phyloP scores from a whole-genome alignment of 2,113 vertebrate genomes.

The Ancistrus triradiatus region DNA sequence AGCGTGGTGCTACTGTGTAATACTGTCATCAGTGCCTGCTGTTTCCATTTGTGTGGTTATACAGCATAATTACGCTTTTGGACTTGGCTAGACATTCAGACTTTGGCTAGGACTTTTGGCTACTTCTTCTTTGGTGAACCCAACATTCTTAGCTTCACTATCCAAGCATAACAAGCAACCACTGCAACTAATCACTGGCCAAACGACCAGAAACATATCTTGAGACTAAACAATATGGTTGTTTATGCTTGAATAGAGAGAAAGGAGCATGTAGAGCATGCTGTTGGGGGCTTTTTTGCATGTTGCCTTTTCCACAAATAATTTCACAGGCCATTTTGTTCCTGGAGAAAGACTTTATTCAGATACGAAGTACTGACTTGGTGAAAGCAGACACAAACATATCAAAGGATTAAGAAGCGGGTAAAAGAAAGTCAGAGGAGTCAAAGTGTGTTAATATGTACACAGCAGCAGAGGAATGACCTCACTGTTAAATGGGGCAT shows the following conservation, averaged over 20 bases:
- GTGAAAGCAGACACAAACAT: background rate
- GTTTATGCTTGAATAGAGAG: slow-evolving; percentile 17
- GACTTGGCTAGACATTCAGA: slow-evolving; percentile 33
- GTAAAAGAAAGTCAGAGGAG: too few relatives aligned
- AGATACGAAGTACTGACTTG: background rate
- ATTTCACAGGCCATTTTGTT: background rate
- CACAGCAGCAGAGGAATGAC: slow-evolving; percentile 32
- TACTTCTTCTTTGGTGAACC: slow-evolving; percentile 17
- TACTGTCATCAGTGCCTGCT: slow-evolving; percentile 25
- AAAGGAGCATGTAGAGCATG: slow-evolving; percentile 4
- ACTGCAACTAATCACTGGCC: background rate
- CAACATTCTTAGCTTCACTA: slow-evolving; percentile 31
- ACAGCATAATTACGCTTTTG: slow-evolving; percentile 14
- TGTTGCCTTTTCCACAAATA: background rate
- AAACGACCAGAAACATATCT: slow-evolving; percentile 1
- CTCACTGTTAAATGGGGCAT: slow-evolving; percentile 36
- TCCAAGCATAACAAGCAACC: slow-evolving; percentile 29
- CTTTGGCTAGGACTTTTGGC: slow-evolving; percentile 22
- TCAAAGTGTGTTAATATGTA: slow-evolving; percentile 18
- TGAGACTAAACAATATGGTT: slow-evolving; percentile 22
- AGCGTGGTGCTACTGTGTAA: slow-evolving; percentile 1
- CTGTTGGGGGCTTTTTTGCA: too few relatives aligned
- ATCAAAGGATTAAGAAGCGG: too few relatives aligned
- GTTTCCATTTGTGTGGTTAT: slow-evolving; percentile 24
- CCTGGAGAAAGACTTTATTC: background rate